These are phyloP conservation scores for Drosophila fuyamai DNA, from an alignment of 1,140 invertebrate species.

Conservation along the genomic window DNA sequence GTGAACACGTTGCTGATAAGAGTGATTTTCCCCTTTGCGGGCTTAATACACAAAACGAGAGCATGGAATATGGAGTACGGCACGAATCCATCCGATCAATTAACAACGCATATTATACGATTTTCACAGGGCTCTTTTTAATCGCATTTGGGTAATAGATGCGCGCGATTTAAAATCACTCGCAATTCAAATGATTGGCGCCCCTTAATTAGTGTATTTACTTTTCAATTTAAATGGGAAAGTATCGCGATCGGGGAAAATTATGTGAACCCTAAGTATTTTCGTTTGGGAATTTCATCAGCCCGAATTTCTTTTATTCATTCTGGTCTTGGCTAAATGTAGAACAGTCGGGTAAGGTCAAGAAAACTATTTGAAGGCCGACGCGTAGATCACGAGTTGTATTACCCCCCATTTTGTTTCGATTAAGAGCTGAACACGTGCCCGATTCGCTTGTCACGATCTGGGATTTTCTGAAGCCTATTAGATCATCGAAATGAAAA, in stretches of 20 bases:
- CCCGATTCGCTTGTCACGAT: constrained; percentile 16
- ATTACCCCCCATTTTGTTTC: constrained; percentile 4
- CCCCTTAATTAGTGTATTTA: constrained; percentile 7
- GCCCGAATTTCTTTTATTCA: constrained; percentile 24
- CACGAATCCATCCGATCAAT: constrained; percentile 1
- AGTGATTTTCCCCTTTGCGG: not conserved
- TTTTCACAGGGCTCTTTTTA: constrained; percentile 16
- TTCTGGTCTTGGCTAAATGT: constrained; percentile 29
- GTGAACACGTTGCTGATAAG: constrained; percentile 69
- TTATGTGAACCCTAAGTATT: constrained; percentile 31
- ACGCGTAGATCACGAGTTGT: constrained; percentile 31
- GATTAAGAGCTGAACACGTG: constrained; percentile 36
- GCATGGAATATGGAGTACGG: constrained; percentile 12
- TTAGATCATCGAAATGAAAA: constrained; percentile 44
- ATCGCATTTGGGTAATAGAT: constrained; percentile 13
- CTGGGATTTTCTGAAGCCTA: constrained; percentile 24
- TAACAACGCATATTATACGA: constrained; percentile 20
- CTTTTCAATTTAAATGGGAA: constrained; percentile 20
- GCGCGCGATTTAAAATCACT: constrained; percentile 39
- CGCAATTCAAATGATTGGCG: constrained; percentile 36
- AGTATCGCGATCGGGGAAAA: constrained; percentile 25
- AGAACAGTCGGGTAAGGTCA: constrained; percentile 50
- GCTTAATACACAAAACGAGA: not conserved
- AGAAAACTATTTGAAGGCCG: constrained; percentile 44
- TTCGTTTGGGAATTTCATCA: constrained; percentile 61